Evolutionary conservation across 2,888 invertebrate species (phyloP).

Genomic region (Anarsia innoxiella): DNA sequence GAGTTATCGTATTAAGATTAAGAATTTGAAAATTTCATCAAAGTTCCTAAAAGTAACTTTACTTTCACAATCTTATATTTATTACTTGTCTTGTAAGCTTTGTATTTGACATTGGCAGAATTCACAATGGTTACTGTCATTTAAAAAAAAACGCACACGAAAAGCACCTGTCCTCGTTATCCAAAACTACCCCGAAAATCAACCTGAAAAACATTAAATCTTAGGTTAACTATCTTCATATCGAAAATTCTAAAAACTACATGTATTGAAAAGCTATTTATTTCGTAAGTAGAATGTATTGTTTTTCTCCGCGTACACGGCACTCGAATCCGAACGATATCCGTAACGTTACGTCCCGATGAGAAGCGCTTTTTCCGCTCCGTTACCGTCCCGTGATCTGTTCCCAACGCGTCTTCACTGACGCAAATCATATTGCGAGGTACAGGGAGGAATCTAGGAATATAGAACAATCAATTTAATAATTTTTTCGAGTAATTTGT

Average conservation of each 20-base stretch:
- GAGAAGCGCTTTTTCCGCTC: slow-evolving; percentile 74
- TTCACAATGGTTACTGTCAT: no score
- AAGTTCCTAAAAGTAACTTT: no score
- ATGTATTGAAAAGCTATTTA: neutral
- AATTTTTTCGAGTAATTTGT: neutral
- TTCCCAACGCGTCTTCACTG: slow-evolving; percentile 69
- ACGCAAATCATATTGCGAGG: slow-evolving; percentile 73
- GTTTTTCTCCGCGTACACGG: slow-evolving; percentile 21
- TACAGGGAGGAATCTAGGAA: slow-evolving; percentile 3
- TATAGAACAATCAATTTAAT: neutral
- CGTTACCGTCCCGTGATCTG: slow-evolving; percentile 72
- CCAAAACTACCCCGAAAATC: no score
- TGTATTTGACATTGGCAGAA: no score
- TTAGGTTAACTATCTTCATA: no score
- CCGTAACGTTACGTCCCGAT: slow-evolving; percentile 53
- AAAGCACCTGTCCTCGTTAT: no score
- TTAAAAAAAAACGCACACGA: no score
- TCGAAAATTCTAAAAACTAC: no score
- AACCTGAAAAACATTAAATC: no score
- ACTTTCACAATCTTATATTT: no score
- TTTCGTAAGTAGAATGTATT: neutral
- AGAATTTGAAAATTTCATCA: no score
- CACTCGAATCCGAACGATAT: slow-evolving; percentile 49
- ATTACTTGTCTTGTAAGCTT: no score
- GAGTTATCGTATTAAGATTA: neutral